Evolutionary conservation across 2,797 vertebrate genomes (phyloP).

Genomic region (Liparis tanakae): DNA sequence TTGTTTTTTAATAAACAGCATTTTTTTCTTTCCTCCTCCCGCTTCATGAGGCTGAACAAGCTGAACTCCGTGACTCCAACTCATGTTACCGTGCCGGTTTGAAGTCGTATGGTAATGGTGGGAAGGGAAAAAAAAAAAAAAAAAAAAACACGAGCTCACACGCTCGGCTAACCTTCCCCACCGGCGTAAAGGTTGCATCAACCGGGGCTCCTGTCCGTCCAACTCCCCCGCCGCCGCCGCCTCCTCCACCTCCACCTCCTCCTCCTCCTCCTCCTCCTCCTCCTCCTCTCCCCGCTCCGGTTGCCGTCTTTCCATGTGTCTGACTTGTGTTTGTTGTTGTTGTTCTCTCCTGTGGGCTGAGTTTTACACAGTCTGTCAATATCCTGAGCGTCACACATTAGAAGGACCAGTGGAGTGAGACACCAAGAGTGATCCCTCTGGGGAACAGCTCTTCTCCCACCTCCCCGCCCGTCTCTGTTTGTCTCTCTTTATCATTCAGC

Average conservation of each 20-base stretch:
- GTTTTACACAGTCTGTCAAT: slow-evolving; percentile 84
- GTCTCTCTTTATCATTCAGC: slow-evolving; percentile 72
- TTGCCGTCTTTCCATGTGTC: slow-evolving; percentile 66
- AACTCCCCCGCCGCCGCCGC: slow-evolving; percentile 44
- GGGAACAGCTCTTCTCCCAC: slow-evolving; percentile 68
- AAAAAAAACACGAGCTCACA: slow-evolving; percentile 13
- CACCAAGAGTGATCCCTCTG: slow-evolving; percentile 75
- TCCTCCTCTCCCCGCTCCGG: too few species aligned
- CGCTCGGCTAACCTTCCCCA: slow-evolving; percentile 50
- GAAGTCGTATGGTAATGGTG: slow-evolving; percentile 3
- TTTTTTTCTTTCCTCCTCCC: slow-evolving; percentile 20
- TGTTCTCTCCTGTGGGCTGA: slow-evolving; percentile 76
- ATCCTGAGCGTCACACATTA: slow-evolving; percentile 84
- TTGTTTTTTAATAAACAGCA: background rate
- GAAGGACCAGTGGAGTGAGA: slow-evolving; percentile 83
- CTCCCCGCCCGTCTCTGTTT: slow-evolving; percentile 62
- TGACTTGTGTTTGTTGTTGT: slow-evolving; percentile 78
- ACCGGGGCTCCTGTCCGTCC: slow-evolving; percentile 57
- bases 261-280: too few species aligned
- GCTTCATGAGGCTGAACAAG: background rate
- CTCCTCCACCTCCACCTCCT: too few species aligned
- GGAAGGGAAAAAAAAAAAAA: background rate
- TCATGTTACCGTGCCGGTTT: slow-evolving; percentile 13
- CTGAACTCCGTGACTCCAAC: slow-evolving; percentile 13
- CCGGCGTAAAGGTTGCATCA: slow-evolving; percentile 59